Evolutionary conservation across 2,888 invertebrate species (phyloP), one percentile per base, ranked within the genome.

Genomic region (Aradus depressus): DNA sequence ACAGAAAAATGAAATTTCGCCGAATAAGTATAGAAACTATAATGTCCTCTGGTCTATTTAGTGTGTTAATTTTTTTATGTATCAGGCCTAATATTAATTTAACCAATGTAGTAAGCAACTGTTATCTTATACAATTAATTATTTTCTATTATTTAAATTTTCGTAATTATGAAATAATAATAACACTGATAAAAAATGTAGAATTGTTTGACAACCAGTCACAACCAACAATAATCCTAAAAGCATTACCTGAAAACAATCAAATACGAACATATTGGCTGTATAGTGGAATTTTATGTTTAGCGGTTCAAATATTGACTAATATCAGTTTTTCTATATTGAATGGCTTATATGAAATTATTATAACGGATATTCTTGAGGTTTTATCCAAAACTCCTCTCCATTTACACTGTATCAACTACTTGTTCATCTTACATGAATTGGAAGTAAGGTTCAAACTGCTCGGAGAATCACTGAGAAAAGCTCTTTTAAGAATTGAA

Each of bases 151-250:
- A 44, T n/a, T 21, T 21, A 4, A 44, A 31, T 19, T 31, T 16
- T 12, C 31, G 21, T 28, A 28, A 12, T 2, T 32, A 10, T 4
- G 22, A 44, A 44, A 16, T 21, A 18, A 26, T 44, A 2, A 12
- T 44, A 12, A 18, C 12, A 18, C 32, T 28, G 12, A n/a, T 44
- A 16, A 44, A 44, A 19, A 25, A 31, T 8, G 22, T 44, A 16
- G 19, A 44, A 26, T 5, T n/a, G 14, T 44, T 32, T 31, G 44
- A 44, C 32, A 19, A 44, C n/a, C 21, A 44, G 32, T 21, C 44
- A 21, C 19, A 16, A 3, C 21, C 18, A 12, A 28, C 31, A 5
- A 2, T 44, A 31, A 31, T 32, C 22, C 12, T 31, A 22, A 31
- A 12, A 26, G 8, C 2, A 14, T 19, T 44, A 19, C 21, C 12